Evolutionary conservation across 2,888 invertebrate genomes (phyloP).

Genomic region (Synanthedon andrenaeformis): DNA sequence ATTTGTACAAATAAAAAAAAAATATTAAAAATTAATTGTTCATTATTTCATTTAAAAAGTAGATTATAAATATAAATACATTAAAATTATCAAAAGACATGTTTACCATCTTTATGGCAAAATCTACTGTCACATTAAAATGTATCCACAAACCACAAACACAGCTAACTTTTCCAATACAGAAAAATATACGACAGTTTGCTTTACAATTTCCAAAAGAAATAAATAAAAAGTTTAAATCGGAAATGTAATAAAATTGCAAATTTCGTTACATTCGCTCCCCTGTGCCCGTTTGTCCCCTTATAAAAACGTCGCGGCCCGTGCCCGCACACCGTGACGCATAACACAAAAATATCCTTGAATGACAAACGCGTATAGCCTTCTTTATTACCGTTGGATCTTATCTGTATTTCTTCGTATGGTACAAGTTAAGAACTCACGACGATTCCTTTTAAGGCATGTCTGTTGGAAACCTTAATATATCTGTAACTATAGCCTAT

Average conservation of each 20-base stretch:
- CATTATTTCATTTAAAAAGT: too few relatives aligned
- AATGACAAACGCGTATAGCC: slow-evolving; percentile 38
- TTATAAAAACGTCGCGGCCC: background rate
- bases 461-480: too few relatives aligned
- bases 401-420: slow-evolving; percentile 21
- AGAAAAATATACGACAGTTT: background rate
- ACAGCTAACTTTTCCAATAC: background rate
- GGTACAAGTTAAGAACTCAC: slow-evolving; percentile 1
- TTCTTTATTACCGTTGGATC: slow-evolving; percentile 36
- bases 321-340: slow-evolving; percentile 8
- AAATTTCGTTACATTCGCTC: slow-evolving; percentile 18
- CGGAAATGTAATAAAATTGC: slow-evolving; percentile 38
- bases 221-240: background rate
- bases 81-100: too few relatives aligned
- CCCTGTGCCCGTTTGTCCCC: background rate
- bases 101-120: too few relatives aligned
- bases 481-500: too few relatives aligned
- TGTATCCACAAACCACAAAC: too few relatives aligned
- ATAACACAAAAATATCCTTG: slow-evolving; percentile 12
- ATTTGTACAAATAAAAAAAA: too few relatives aligned
- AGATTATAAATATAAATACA: too few relatives aligned
- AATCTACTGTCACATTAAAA: too few relatives aligned
- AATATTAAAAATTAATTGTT: too few relatives aligned
- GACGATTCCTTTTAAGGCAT: too few relatives aligned
- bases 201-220: background rate